Evolutionary conservation across 2,113 vertebrate species (phyloP).

Genomic region (Melanostigma gelatinosum): DNA sequence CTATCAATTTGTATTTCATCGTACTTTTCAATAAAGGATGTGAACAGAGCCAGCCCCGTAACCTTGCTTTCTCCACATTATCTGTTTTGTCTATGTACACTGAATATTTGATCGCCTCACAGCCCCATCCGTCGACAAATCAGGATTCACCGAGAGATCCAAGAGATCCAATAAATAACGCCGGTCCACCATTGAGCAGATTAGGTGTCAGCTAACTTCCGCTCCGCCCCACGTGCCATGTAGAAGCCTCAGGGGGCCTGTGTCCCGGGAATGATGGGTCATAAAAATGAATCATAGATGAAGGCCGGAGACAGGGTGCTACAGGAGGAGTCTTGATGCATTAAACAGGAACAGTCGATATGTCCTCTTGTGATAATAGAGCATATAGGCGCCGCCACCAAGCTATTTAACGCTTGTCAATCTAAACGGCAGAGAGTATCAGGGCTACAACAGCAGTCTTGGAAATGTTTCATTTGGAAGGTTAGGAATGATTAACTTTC

Average conservation of each 20-base stretch:
- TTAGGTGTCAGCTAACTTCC: conserved; percentile 83
- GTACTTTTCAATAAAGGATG: conserved; percentile 48
- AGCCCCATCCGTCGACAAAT: conserved; percentile 63
- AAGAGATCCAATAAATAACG: conserved; percentile 78
- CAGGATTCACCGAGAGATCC: conserved; percentile 69
- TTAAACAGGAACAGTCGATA: conserved; percentile 85
- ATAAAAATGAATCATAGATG: conserved; percentile 88
- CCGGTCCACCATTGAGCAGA: conserved; percentile 74
- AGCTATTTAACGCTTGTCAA: conserved; percentile 85
- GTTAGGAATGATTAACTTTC: conserved; percentile 37
- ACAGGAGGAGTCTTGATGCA: conserved; percentile 82
- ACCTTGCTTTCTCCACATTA: conserved; percentile 60
- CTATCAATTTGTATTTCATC: conserved; percentile 61
- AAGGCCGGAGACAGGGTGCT: conserved; percentile 82
- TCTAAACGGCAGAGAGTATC: conserved; percentile 63
- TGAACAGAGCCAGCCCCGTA: conserved; percentile 32
- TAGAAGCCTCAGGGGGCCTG: conserved; percentile 75
- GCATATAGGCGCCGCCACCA: conserved; percentile 75
- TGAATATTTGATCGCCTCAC: conserved; percentile 58
- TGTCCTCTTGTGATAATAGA: conserved; percentile 85
- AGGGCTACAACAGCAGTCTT: conserved; percentile 33
- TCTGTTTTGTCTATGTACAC: conserved; percentile 70
- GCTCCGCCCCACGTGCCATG: conserved; percentile 73
- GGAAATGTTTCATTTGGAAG: conserved; percentile 53
- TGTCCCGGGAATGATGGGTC: conserved; percentile 83